These are phyloP conservation scores for Menura novaehollandiae DNA, from an alignment of 2,113 vertebrate genomes.

Conservation along the genomic window DNA sequence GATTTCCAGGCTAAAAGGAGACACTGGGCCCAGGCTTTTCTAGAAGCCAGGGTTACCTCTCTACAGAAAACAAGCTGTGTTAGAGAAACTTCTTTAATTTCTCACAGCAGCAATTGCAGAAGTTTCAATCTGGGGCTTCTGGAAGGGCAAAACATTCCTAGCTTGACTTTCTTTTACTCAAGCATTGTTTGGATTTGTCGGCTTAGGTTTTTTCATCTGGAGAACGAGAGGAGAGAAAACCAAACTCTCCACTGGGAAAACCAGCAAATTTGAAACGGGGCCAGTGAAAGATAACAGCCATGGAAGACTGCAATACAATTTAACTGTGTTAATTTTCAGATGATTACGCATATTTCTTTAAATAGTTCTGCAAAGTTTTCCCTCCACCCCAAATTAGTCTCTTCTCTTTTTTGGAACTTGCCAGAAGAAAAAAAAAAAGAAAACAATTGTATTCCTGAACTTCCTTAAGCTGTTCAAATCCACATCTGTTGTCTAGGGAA, in stretches of 20 bases:
- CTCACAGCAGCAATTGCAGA: not conserved
- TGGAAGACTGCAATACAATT: not conserved
- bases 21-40: not conserved
- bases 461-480: conserved; percentile 15
- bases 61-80: not conserved
- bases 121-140: not conserved
- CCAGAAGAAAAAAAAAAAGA: not conserved
- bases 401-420: not conserved
- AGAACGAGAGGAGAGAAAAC: not conserved
- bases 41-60: not conserved
- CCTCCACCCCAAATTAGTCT: not conserved
- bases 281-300: conserved; percentile 22
- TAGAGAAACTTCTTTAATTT: not conserved
- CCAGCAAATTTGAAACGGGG: not conserved
- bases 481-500: conserved; percentile 2
- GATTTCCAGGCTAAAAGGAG: not conserved
- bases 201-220: not conserved
- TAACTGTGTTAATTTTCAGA: conserved; percentile 4
- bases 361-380: not conserved
- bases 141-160: not conserved
- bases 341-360: not conserved
- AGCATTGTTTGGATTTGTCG: not conserved
- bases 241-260: not conserved
- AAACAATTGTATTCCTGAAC: not conserved
- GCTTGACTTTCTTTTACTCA: not conserved